Evolutionary conservation across 2,797 vertebrate species (phyloP), one percentile per base, ranked within the genome.

Genomic region (Artibeus lituratus): DNA sequence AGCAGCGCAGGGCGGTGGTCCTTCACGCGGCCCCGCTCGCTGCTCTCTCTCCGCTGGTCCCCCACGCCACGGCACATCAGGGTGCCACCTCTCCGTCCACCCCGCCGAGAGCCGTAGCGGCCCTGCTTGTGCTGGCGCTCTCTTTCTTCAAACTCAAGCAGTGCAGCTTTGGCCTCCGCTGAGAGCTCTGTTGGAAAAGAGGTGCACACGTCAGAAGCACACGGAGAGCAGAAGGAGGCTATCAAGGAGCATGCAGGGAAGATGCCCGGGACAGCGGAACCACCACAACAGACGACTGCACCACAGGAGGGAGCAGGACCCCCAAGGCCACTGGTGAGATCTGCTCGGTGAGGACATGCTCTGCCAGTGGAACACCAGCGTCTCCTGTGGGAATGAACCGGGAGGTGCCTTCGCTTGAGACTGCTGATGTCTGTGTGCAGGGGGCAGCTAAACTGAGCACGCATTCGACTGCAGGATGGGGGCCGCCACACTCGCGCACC

Each of bases 151-250:
- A 99, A 99, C 95, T 99, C 99, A 92, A 99, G 98, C 96, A 99
- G 96, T 1, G 99, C 99, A n/a, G 99, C 99, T 97, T 99, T 99
- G 95, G 99, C 99, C 98, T 99, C 99, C 74, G 99, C 99, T 9
- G 99, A 99, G 94, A 99, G 99, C 95, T 99, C 99, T 99, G 87
- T 94, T 94, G 1, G 2, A n/a, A 44, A 67, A 96, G 85, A 98
- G 39, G 19, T 24, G 37, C 0, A 76, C 0, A 3, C 44, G 39
- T 98, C 92, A 98, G 94, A 19, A 39, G 5, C 59, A 62, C 5
- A 4, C 12, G 2, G 59, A 29, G 59, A 29, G 59, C 4, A 26
- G 57, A 59, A 26, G 24, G 26, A 29, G 26, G 57, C 57, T 8
- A 44, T 86, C 0, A 83, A 65, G 95, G 90, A 77, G 32, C 49